Evolutionary conservation across 2,113 vertebrate genomes (phyloP), one percentile per base, ranked within the genome.

Genomic region (Ictidomys tridecemlineatus): DNA sequence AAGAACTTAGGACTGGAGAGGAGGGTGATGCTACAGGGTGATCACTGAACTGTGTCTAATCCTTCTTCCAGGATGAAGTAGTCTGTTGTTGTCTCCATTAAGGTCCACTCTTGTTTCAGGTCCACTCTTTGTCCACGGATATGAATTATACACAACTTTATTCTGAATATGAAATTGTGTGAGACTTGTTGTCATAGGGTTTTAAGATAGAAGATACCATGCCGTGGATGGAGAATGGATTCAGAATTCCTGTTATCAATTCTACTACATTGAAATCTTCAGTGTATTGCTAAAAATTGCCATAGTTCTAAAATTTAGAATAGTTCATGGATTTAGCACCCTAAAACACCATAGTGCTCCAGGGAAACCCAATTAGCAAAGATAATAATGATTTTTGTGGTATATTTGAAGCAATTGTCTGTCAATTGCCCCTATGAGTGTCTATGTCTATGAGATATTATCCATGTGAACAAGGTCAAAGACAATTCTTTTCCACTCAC

Each of bases 1-100:
- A 51, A 16, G 1, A 32, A 37, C 13, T 53, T 1, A 48, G 5
- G 3, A 10, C 14, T 30, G 1, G 56, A 16, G 9, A 56, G 20
- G 7, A 34, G 18, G 56, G 11, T 0, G 13, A 0, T 24, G 5
- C 7, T 45, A 30, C 26, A 34, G 5, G n/a, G n/a, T n/a, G n/a
- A 8, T 16, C 16, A 0, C 8, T 63, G 14, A 84, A 16, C 13
- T 3, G n/a, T 0, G 1, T 76, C 37, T 28, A 5, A 22, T 5
- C 1, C 0, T 14, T 56, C 53, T 67, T 61, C 30, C 37, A 32
- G 34, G n/a, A 8, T 16, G 17, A 84, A 11, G 2, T 6, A 70
- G 22, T n/a, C 8, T 78, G 4, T 28, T 86, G 8, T 67, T 67
- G 67, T 78, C 28, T 73, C 2, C 56, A 4, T 7, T 20, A 37